Evolutionary conservation across 1,140 invertebrate species (phyloP), one percentile per base, ranked within the genome.

Genomic region (Drosophila kurseongensis): DNA sequence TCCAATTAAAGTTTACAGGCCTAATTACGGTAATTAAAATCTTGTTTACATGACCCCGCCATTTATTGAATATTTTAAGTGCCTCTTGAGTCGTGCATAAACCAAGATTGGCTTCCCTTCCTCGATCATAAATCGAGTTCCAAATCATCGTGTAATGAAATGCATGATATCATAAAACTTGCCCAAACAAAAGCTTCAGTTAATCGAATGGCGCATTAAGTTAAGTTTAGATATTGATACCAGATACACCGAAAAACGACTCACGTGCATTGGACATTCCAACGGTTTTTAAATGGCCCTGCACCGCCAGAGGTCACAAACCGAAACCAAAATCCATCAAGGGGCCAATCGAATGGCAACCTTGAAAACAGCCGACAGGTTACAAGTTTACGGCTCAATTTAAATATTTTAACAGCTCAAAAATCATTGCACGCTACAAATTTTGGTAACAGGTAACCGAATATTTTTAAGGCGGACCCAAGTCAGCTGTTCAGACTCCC

Each of bases 371-470:
- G 78, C 78, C 82, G 82, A 73, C 73, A 75, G 54, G 57, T 85
- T 88, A 88, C 82, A 82, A 75, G 61, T 82, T 81, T 81, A 85
- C 69, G 60, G 61, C 75, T 88, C 78, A 72, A 85, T 85, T 85
- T 85, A 56, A 85, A 85, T 85, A 88, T 85, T 85, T 85, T 73
- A 85, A 81, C 45, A 82, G 65, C 44, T 40, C 9, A 47, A 23
- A 27, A 47, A 40, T 18, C 63, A 57, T 35, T 69, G 42, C 67
- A 71, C 44, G 67, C 67, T 47, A 71, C 36, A 42, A 29, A 14
- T 44, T 47, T 68, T 38, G 14, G 38, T 23, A 18, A 47, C 2
- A 36, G 13, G 18, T 51, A 51, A 66, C 55, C 14, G 5, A 41
- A 50, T 58, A 42, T 12, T 71, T 71, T 71, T 36, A 9, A 58